Conservation (phyloP, 2,797 vertebrate species). For the Intellagama lesueurii region DNA sequence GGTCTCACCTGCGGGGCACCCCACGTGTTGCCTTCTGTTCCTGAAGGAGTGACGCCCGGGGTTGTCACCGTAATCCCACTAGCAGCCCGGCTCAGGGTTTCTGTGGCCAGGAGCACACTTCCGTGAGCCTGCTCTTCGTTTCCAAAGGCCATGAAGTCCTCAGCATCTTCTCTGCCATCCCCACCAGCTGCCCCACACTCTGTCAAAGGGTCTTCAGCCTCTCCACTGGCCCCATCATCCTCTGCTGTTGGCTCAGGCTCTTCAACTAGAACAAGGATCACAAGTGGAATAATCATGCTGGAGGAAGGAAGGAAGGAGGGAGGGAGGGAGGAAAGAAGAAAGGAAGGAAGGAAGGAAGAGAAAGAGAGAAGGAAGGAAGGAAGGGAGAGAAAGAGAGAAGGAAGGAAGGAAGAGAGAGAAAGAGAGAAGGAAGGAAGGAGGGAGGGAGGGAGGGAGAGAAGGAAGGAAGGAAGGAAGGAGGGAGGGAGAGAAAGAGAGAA, state of each 20-base stretch:
- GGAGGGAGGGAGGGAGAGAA: too few relatives aligned
- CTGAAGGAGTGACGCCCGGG: neutral
- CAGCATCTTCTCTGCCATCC: neutral
- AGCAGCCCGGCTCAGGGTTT: neutral
- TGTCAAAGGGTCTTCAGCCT: conserved; percentile 26
- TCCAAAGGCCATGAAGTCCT: neutral
- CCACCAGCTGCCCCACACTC: neutral
- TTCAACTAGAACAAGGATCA: neutral
- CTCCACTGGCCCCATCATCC: conserved; percentile 2
- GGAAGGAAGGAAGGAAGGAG: too few relatives aligned
- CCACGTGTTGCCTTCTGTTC: neutral
- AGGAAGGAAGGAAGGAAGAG: too few relatives aligned
- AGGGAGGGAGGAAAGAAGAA: too few relatives aligned
- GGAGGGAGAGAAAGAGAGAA: too few relatives aligned
- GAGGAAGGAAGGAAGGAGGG: too few relatives aligned
- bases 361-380: too few relatives aligned
- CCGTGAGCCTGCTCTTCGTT: neutral
- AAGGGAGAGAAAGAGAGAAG: too few relatives aligned
- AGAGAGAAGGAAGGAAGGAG: too few relatives aligned
- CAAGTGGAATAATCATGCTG: too few relatives aligned
- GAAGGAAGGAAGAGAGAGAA: too few relatives aligned
- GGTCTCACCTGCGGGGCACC: conserved; percentile 10
- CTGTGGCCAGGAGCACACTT: neutral
- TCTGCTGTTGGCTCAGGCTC: conserved; percentile 42
- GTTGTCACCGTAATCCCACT: accelerated